Percentiles rank a stretch among this genome's conserved stretches.
phyloP scores from a whole-genome alignment of 2,113 vertebrate species.

The Rhinolophus ferrumequinum region DNA sequence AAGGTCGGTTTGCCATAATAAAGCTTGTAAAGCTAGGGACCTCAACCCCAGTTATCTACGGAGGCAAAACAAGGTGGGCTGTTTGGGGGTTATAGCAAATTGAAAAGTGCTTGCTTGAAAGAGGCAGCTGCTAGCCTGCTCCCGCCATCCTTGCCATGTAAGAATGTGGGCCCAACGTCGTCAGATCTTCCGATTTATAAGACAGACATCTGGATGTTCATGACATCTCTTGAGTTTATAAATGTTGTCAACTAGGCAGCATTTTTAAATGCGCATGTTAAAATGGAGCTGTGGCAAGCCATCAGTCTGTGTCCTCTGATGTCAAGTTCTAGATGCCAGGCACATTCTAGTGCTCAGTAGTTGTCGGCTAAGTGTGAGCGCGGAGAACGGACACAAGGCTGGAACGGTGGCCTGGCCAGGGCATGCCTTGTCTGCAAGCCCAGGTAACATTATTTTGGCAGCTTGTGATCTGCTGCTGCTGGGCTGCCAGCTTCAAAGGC shows the following conservation, averaged over 20 bases:
- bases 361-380: not conserved
- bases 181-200: not conserved
- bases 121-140: not conserved
- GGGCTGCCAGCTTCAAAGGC: not conserved
- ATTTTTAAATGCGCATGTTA: not conserved
- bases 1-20: not conserved
- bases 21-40: not conserved
- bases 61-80: not conserved
- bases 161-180: not conserved
- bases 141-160: rapidly evolving
- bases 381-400: not conserved
- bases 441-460: too few relatives aligned
- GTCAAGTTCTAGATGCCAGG: not conserved
- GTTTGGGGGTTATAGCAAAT: not conserved
- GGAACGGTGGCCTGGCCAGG: not conserved
- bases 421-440: not conserved
- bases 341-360: not conserved
- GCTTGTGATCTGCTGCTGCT: not conserved
- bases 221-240: not conserved
- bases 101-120: not conserved
- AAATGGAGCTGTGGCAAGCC: not conserved
- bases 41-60: not conserved
- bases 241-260: not conserved
- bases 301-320: not conserved
- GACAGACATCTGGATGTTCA: not conserved